Evolutionary conservation across 2,888 invertebrate genomes (phyloP), one percentile per base, ranked within the genome.

Genomic region (Leptarthrus brevirostris): DNA sequence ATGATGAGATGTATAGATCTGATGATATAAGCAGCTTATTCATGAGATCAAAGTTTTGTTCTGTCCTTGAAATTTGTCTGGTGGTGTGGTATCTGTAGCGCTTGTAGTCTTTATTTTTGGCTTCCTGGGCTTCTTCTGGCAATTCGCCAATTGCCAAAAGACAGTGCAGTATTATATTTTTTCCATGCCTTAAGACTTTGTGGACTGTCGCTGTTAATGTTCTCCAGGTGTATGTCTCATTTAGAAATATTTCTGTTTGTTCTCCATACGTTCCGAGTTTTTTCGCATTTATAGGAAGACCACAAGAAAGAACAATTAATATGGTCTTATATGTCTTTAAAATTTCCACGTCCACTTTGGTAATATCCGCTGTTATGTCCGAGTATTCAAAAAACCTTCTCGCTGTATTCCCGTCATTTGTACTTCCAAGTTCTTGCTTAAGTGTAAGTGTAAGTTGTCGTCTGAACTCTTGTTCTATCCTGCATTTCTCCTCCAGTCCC

Each of bases 31-130:
- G 40, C 40, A 40, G 40, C 40, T 12, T 40, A 40, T 40, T 40
- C 40, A 40, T 40, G 40, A 40, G 40, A 40, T 40, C 49, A 49
- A 49, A 4, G 49, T 49, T 49, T 49, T 49, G 49, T 18, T 49
- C 49, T 49, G 14, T 16, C 3, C 49, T 49, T 16, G 16, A 49
- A 2, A 1, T 49, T 49, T 49, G 14, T 18, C 49, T 49, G 22
- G 22, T 49, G 49, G 14, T 49, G 16, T 49, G 49, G 3, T 49
- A 49, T 49, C 49, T 49, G 16, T 49, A 49, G 49, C 18, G 49
- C 49, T 49, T 40, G 49, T 49, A 49, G 16, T 49, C 49, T 18
- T 49, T 49, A 49, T 49, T 49, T 20, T 49, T 49, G 18, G 1
- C 40, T 8, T 6, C 3, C 3, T 3, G 3, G 3, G 12, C n/a